Evolutionary conservation across 2,113 vertebrate genomes (phyloP).

Genomic region (Oryzias celebensis): DNA sequence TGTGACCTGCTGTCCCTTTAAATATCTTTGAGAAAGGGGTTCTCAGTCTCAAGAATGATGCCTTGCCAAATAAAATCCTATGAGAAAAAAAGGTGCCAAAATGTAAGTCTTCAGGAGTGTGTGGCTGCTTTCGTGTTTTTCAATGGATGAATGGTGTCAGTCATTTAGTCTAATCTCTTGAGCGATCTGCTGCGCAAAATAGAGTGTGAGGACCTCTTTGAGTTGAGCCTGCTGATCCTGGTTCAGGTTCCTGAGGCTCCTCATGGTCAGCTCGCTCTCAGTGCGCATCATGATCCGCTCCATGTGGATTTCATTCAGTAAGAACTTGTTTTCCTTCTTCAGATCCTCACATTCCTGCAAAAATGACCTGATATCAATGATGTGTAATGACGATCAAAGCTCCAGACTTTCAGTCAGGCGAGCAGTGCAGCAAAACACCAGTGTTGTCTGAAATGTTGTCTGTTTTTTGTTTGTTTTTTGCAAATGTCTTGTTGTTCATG

Average conservation of each 20-base stretch:
- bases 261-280: conserved; percentile 81
- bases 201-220: conserved; percentile 71
- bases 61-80: no score
- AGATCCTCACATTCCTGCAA: conserved; percentile 81
- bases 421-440: not conserved
- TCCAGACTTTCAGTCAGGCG: not conserved
- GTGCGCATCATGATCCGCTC: conserved; percentile 80
- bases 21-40: no score
- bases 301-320: conserved; percentile 79
- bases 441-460: no score
- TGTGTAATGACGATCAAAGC: not conserved
- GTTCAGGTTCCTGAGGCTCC: conserved; percentile 79
- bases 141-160: not conserved
- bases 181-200: not conserved
- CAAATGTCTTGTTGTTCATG: not conserved
- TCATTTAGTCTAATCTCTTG: not conserved
- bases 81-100: no score
- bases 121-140: not conserved
- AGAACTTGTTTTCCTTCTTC: conserved; percentile 79
- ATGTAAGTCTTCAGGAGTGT: no score
- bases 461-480: not conserved
- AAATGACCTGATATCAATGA: not conserved
- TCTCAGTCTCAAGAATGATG: no score
- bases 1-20: no score
- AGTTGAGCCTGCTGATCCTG: conserved; percentile 77